phyloP scores from a whole-genome alignment of 2,888 invertebrate genomes.

The Zygogramma bicolorata region DNA sequence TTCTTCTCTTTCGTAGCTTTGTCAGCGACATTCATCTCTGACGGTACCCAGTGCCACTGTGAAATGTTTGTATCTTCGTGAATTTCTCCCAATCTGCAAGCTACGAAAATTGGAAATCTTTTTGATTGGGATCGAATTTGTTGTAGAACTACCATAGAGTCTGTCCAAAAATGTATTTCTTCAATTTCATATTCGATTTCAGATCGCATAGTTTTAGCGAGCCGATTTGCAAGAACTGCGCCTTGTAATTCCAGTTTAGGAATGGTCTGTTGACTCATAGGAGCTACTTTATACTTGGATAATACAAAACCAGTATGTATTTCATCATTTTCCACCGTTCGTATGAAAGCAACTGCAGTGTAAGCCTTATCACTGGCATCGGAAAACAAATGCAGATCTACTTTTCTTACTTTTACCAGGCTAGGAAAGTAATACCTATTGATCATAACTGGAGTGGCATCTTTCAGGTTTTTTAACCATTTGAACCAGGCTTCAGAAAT shows the following conservation, averaged over 20 bases:
- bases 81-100: background rate
- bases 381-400: background rate
- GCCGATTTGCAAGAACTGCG: no score
- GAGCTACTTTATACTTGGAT: background rate
- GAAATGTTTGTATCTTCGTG: background rate
- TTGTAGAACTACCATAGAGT: background rate
- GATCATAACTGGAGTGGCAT: background rate
- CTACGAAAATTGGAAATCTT: background rate
- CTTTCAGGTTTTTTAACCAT: background rate
- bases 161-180: background rate
- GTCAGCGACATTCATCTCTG: background rate
- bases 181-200: background rate
- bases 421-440: conserved; percentile 1
- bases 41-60: background rate
- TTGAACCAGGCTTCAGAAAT: background rate
- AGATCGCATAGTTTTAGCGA: background rate
- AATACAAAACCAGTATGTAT: background rate
- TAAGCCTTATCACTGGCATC: background rate
- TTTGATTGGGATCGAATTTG: background rate
- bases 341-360: background rate
- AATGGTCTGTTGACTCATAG: background rate
- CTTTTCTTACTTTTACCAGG: background rate
- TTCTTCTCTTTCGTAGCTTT: background rate
- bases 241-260: background rate
- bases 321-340: background rate